Evolutionary conservation across 1,140 invertebrate species (phyloP).

Genomic region (Anastrepha ludens): DNA sequence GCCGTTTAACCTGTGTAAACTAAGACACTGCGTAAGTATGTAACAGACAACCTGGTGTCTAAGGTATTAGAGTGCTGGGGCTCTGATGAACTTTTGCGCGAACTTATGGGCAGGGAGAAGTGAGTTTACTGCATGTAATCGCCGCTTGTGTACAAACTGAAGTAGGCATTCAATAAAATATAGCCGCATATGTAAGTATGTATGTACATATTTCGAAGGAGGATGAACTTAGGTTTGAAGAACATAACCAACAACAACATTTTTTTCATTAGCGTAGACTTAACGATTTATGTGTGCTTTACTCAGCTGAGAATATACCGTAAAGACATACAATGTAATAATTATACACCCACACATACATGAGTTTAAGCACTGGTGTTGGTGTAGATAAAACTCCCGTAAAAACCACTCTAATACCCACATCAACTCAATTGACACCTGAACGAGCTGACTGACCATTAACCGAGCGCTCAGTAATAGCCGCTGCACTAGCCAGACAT

Average conservation of each 20-base stretch:
- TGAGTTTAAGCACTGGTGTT: background rate
- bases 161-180: background rate
- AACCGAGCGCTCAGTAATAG: constrained; percentile 10
- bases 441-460: constrained; percentile 1
- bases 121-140: background rate
- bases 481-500: background rate
- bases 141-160: background rate
- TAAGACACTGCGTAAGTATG: background rate
- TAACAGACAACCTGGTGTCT: background rate
- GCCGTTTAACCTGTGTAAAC: constrained; percentile 6
- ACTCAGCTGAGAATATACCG: no score
- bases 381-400: background rate
- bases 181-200: background rate
- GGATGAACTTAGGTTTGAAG: background rate
- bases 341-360: background rate
- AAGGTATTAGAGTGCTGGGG: no score
- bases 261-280: background rate
- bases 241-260: constrained; percentile 19
- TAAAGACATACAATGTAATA: no score
- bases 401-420: background rate
- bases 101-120: background rate
- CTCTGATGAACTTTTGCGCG: background rate
- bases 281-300: background rate
- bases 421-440: constrained; percentile 32
- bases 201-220: no score